Evolutionary conservation across 2,888 invertebrate species (phyloP).

Genomic region (Argyresthia albistria): DNA sequence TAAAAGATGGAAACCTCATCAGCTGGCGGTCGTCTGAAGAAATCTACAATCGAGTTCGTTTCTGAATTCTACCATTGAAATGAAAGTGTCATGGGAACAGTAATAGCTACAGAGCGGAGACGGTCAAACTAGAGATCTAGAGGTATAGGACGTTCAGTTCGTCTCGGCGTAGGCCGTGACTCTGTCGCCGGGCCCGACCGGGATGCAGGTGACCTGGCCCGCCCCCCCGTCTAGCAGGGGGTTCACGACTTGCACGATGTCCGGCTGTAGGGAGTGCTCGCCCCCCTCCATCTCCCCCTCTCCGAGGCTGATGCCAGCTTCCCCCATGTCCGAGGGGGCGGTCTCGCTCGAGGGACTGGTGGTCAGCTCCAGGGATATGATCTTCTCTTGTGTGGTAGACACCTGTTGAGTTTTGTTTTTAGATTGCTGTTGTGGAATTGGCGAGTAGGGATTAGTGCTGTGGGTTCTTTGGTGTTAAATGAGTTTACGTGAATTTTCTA

Average conservation of each 20-base stretch:
- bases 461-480: background rate
- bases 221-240: slow-evolving; percentile 61
- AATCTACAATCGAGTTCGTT: slow-evolving; percentile 54
- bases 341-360: slow-evolving; percentile 75
- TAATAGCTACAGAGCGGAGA: background rate
- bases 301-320: slow-evolving; percentile 39
- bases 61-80: background rate
- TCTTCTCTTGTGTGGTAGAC: slow-evolving; percentile 92
- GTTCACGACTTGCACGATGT: slow-evolving; percentile 68
- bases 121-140: slow-evolving; percentile 9
- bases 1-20: slow-evolving; percentile 51
- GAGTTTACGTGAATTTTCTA: background rate
- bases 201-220: slow-evolving; percentile 57
- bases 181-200: slow-evolving; percentile 55
- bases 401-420: slow-evolving; percentile 67
- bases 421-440: background rate
- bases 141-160: slow-evolving; percentile 26
- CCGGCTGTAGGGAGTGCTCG: slow-evolving; percentile 68
- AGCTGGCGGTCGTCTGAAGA: slow-evolving; percentile 51
- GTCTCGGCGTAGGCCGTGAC: slow-evolving; percentile 47
- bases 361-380: slow-evolving; percentile 89
- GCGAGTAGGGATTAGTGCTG: background rate
- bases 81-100: background rate
- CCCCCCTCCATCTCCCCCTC: slow-evolving; percentile 51
- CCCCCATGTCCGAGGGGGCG: slow-evolving; percentile 53